phyloP scores from a whole-genome alignment of 2,888 invertebrate genomes.

The Cerceris ruficornis region DNA sequence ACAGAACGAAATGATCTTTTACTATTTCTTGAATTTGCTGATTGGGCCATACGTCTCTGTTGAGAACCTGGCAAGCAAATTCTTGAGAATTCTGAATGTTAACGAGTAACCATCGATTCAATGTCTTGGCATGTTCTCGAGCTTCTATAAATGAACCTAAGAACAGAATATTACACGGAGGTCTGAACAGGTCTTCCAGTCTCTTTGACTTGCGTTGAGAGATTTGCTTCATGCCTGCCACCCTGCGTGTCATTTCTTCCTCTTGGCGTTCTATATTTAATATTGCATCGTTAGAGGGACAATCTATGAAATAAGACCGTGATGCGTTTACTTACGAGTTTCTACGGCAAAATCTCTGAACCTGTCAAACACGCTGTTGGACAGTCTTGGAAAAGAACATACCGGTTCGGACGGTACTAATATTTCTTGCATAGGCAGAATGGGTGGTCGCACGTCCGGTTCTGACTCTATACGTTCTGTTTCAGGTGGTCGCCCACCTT shows the following conservation, averaged over 20 bases:
- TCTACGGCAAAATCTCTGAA: slow-evolving; percentile 80
- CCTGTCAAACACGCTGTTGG: slow-evolving; percentile 78
- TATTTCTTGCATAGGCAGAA: slow-evolving; percentile 78
- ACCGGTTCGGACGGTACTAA: slow-evolving; percentile 76
- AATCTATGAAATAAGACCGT: background rate
- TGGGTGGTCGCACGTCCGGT: slow-evolving; percentile 75
- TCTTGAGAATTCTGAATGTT: slow-evolving; percentile 88
- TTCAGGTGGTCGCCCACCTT: slow-evolving; percentile 65
- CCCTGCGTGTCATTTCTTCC: slow-evolving; percentile 78
- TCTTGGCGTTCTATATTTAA: slow-evolving; percentile 75
- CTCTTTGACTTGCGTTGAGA: slow-evolving; percentile 82
- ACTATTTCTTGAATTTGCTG: slow-evolving; percentile 84
- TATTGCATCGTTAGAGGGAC: background rate
- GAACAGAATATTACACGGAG: slow-evolving; percentile 86
- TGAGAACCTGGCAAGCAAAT: slow-evolving; percentile 87
- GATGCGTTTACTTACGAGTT: slow-evolving; percentile 70
- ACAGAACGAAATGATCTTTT: slow-evolving; percentile 86
- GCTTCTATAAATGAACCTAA: slow-evolving; percentile 85
- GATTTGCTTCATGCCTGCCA: slow-evolving; percentile 70
- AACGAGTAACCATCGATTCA: slow-evolving; percentile 87
- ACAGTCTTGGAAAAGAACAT: slow-evolving; percentile 74
- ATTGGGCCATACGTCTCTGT: slow-evolving; percentile 88
- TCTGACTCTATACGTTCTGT: slow-evolving; percentile 56
- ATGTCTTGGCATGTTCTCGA: slow-evolving; percentile 83
- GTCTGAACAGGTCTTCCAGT: slow-evolving; percentile 87